Evolutionary conservation across 2,113 vertebrate genomes (phyloP).

Genomic region (Sitta europaea): DNA sequence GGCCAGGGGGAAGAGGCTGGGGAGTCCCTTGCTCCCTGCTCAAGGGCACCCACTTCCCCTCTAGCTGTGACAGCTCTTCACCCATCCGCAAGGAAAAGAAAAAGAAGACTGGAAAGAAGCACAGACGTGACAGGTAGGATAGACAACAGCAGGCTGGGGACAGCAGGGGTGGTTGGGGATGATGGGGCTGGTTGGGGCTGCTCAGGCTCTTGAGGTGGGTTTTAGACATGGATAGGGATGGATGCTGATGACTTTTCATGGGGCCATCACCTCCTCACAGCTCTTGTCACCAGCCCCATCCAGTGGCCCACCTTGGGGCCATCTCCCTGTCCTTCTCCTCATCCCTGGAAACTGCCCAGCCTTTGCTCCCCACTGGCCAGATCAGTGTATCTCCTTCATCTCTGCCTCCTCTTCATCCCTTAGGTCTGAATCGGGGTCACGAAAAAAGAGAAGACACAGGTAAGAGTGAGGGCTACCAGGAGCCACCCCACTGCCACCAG

Average conservation of each 20-base stretch:
- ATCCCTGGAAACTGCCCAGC: neutral
- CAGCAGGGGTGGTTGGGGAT: neutral
- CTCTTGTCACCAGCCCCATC: no score
- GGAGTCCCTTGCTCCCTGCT: neutral
- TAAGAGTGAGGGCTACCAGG: slow-evolving; percentile 50
- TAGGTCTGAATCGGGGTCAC: slow-evolving; percentile 90
- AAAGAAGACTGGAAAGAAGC: slow-evolving; percentile 90
- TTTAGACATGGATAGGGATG: neutral
- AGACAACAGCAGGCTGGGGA: rapidly evolving
- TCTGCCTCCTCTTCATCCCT: slow-evolving; percentile 9
- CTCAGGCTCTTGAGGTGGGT: neutral
- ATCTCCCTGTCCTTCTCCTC: neutral
- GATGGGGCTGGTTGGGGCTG: neutral
- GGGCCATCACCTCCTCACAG: neutral
- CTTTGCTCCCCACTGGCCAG: rapidly evolving
- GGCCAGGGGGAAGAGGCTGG: neutral
- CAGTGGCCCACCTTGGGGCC: rapidly evolving
- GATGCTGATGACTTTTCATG: neutral
- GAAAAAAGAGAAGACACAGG: slow-evolving; percentile 94
- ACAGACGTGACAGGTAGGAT: slow-evolving; percentile 88
- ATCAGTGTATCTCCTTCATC: neutral
- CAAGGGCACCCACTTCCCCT: neutral
- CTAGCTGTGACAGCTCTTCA: slow-evolving; percentile 88
- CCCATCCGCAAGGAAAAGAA: slow-evolving; percentile 91
- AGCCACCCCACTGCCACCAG: neutral